Evolutionary conservation across 2,888 invertebrate species (phyloP), one percentile per base, ranked within the genome.

Genomic region (Brenthis ino): DNA sequence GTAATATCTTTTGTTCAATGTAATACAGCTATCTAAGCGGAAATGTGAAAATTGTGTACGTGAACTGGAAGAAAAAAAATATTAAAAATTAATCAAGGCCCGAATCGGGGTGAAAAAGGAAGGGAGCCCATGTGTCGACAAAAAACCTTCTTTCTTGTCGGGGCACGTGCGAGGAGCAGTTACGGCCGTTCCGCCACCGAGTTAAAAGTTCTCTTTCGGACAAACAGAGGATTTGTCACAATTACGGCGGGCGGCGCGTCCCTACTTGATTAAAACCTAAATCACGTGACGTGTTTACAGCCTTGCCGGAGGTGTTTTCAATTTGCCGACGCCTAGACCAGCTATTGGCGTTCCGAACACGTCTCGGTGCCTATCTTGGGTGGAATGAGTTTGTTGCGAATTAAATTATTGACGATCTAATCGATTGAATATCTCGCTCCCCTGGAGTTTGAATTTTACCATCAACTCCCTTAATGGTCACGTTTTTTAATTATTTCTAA

Each of bases 141-240:
- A 92, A 93, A 93, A 92, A 88, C 72, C 83, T 83, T 84, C 89
- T 87, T 90, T 91, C 89, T 83, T 84, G 77, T 75, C 77, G 74
- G 80, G 85, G 89, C 91, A 92, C 92, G 92, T 92, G 91, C 91
- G 87, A 84, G 86, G 87, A 85, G 88, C 83, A 87, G 88, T 89
- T 87, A 86, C 85, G 85, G 88, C 85, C 85, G 88, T 84, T 87
- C 83, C 85, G 84, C 79, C 79, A 84, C 82, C 85, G 87, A 91
- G 91, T 92, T 92, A 91, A 93, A 92, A 92, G 89, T 93, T 92
- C 85, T 92, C 85, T 86, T 87, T 89, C 89, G 91, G 89, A 92
- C 93, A 93, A 93, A 93, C 93, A 93, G 92, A 91, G 93, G 91
- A 92, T 93, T 93, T 93, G 93, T 93, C 93, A 92, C 93, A 93